Evolutionary conservation across 2,797 vertebrate genomes (phyloP).

Genomic region (Neoniphon sammara): DNA sequence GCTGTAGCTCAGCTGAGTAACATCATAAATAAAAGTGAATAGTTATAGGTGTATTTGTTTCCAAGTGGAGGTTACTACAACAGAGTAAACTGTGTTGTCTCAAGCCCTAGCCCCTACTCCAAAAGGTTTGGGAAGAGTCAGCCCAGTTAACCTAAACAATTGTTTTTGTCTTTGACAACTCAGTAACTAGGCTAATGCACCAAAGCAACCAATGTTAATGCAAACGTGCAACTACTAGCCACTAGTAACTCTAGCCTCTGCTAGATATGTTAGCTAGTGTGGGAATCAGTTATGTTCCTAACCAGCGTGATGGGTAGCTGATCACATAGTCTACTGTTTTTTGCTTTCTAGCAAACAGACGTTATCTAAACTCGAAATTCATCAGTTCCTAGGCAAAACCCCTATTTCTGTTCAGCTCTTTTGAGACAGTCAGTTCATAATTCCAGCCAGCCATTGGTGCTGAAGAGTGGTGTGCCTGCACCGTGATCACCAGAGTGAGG

Average conservation of each 20-base stretch:
- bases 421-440: no score
- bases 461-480: not conserved
- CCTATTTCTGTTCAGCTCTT: not conserved
- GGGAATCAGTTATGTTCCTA: not conserved
- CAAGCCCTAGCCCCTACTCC: not conserved
- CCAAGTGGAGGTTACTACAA: no score
- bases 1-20: not conserved
- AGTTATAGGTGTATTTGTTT: no score
- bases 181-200: no score
- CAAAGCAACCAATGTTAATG: no score
- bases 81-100: not conserved
- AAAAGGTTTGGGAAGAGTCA: not conserved
- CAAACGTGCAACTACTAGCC: no score
- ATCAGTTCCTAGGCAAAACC: not conserved
- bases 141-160: not conserved
- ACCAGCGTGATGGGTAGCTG: not conserved
- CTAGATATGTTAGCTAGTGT: no score
- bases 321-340: no score
- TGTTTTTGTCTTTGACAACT: no score
- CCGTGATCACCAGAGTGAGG: slow-evolving; percentile 7
- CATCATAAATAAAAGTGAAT: not conserved
- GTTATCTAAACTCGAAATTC: no score
- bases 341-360: no score
- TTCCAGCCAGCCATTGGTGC: not conserved
- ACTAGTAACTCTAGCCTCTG: no score